Percentiles rank a stretch among this genome's conserved stretches.
Conservation (phyloP, 2,888 invertebrate genomes). For the Anodontia alba region DNA sequence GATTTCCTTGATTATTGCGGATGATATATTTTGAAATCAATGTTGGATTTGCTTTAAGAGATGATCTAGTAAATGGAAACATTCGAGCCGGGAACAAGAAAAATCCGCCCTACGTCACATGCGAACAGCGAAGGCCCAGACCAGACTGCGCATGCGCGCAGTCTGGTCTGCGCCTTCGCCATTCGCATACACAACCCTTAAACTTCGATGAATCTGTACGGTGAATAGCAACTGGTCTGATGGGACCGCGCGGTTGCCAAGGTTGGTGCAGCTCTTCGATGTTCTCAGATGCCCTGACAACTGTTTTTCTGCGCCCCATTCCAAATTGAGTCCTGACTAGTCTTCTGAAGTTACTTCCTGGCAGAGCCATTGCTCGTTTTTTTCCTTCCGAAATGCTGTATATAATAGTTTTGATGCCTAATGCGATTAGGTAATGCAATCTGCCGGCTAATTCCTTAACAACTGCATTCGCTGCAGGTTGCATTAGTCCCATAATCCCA, state of each 20-base stretch:
- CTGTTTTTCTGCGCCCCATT: too few relatives aligned
- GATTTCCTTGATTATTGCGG: not conserved
- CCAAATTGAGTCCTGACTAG: not conserved
- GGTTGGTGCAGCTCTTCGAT: too few relatives aligned
- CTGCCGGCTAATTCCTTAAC: not conserved
- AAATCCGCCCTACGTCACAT: too few relatives aligned
- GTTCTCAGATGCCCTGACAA: too few relatives aligned
- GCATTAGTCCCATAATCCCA: not conserved
- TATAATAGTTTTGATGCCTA: not conserved
- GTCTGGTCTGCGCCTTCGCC: too few relatives aligned
- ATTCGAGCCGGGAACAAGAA: too few relatives aligned
- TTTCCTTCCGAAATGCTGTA: not conserved
- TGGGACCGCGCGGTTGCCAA: too few relatives aligned
- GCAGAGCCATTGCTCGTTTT: not conserved
- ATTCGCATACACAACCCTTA: too few relatives aligned
- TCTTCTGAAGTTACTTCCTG: not conserved
- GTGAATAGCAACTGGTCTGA: too few relatives aligned
- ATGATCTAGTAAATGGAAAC: not conserved
- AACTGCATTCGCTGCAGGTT: not conserved
- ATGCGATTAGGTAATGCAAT: constrained; percentile 19
- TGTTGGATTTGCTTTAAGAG: constrained; percentile 3
- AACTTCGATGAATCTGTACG: too few relatives aligned
- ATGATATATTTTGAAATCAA: constrained; percentile 4
- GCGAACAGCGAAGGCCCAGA: too few relatives aligned
- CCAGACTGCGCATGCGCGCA: too few relatives aligned